These are phyloP conservation scores for Zhuqinia jingwanae DNA, from an alignment of 2,888 invertebrate genomes.

Conservation along the genomic window DNA sequence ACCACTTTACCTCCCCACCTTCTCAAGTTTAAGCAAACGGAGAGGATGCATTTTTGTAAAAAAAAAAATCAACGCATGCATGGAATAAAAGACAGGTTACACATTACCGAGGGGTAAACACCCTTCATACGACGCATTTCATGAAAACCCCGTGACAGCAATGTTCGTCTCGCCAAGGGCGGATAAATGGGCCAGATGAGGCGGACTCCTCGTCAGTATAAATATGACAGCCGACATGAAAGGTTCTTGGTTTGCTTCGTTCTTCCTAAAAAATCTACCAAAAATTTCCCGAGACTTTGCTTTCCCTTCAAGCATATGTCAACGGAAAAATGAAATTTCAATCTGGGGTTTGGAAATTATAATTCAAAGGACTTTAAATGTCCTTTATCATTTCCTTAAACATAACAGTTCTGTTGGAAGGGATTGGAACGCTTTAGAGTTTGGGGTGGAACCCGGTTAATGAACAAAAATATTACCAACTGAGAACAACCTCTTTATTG, in stretches of 20 bases:
- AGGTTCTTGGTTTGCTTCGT: conserved; percentile 67
- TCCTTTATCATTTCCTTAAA: conserved; percentile 39
- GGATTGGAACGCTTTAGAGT: conserved; percentile 43
- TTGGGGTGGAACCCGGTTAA: conserved; percentile 61
- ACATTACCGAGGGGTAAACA: neutral
- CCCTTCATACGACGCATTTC: neutral
- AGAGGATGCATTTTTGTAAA: neutral
- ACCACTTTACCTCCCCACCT: neutral
- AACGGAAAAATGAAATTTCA: conserved; percentile 62
- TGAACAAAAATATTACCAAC: neutral
- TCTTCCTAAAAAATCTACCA: conserved; percentile 47
- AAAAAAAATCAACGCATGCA: neutral
- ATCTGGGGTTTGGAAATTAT: conserved; percentile 27
- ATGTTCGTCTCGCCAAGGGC: conserved; percentile 60
- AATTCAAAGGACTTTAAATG: conserved; percentile 27
- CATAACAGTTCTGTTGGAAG: neutral
- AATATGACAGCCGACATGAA: conserved; percentile 76
- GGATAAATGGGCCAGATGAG: conserved; percentile 70
- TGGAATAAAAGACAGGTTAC: neutral
- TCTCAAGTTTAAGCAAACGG: neutral
- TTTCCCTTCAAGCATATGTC: conserved; percentile 61
- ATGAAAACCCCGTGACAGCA: conserved; percentile 23
- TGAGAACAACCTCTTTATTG: neutral
- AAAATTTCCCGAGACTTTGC: conserved; percentile 59
- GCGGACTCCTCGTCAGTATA: conserved; percentile 75